Evolutionary conservation across 2,888 invertebrate genomes (phyloP).

Genomic region (Polydrusus cervinus): DNA sequence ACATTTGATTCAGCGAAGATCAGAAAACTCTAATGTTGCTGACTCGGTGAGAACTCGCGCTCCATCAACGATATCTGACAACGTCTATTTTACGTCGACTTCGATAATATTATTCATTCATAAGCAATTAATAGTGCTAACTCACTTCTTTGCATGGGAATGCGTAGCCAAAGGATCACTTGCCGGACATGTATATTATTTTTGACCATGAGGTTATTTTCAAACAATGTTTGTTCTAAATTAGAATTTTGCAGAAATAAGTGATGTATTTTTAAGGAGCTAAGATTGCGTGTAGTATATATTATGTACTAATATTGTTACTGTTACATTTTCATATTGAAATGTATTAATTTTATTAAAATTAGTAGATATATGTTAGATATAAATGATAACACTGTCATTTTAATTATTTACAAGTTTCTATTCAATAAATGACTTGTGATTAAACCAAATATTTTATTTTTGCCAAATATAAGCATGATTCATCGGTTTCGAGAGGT

Average conservation of each 20-base stretch:
- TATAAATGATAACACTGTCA: slow-evolving; percentile 43
- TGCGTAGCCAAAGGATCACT: too few species aligned
- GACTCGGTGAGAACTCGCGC: too few species aligned
- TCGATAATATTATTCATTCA: too few species aligned
- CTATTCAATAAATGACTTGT: slow-evolving; percentile 36
- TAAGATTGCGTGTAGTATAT: slow-evolving; percentile 42
- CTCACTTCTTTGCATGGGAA: too few species aligned
- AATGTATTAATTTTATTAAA: slow-evolving; percentile 54
- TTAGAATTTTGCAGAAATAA: slow-evolving; percentile 46
- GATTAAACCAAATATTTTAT: neutral
- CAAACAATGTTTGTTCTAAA: slow-evolving; percentile 47
- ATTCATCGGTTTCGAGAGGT: neutral
- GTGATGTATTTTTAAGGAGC: slow-evolving; percentile 43
- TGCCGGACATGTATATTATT: neutral
- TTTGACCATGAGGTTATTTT: slow-evolving; percentile 44
- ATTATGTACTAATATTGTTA: slow-evolving; percentile 51
- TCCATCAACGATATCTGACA: too few species aligned
- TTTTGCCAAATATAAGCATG: neutral
- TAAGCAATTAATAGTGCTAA: too few species aligned
- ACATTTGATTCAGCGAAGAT: too few species aligned
- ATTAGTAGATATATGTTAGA: slow-evolving; percentile 29
- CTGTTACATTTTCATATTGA: slow-evolving; percentile 58
- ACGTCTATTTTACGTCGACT: too few species aligned
- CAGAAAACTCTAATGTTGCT: too few species aligned
- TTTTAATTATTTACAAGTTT: slow-evolving; percentile 28